phyloP scores from a whole-genome alignment of 1,140 invertebrate species.

The Drosophila jambulina region DNA sequence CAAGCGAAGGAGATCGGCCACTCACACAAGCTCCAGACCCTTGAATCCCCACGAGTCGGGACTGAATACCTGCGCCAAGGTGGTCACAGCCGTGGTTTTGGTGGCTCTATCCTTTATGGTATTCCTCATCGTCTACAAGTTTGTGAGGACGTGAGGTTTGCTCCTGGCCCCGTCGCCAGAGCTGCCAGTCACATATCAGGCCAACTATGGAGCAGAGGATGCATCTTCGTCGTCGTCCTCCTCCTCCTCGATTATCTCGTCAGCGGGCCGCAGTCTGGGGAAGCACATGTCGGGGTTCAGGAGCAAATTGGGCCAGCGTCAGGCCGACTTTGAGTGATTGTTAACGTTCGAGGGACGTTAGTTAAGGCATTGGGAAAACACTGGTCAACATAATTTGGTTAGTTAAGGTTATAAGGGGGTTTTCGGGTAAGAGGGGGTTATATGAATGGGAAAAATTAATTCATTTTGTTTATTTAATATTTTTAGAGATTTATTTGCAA shows the following conservation, averaged over 20 bases:
- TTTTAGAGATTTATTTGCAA: too few relatives aligned
- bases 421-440: too few relatives aligned
- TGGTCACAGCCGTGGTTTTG: slow-evolving; percentile 89
- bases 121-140: slow-evolving; percentile 91
- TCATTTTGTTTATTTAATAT: background rate
- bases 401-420: background rate
- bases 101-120: slow-evolving; percentile 90
- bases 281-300: slow-evolving; percentile 84
- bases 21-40: slow-evolving; percentile 86
- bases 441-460: background rate
- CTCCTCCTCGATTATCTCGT: slow-evolving; percentile 49
- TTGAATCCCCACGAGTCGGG: slow-evolving; percentile 88
- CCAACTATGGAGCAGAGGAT: slow-evolving; percentile 61
- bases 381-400: slow-evolving; percentile 19
- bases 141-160: slow-evolving; percentile 91
- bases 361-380: slow-evolving; percentile 24
- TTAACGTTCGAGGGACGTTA: slow-evolving; percentile 26
- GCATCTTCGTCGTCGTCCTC: slow-evolving; percentile 12
- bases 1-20: slow-evolving; percentile 87
- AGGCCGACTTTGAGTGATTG: slow-evolving; percentile 68
- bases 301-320: slow-evolving; percentile 74
- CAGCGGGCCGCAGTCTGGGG: slow-evolving; percentile 74
- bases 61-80: slow-evolving; percentile 89
- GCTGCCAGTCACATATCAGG: slow-evolving; percentile 81
- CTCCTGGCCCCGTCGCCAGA: slow-evolving; percentile 88